Conservation (phyloP, 2,888 invertebrate species). For the Cetonia aurata region DNA sequence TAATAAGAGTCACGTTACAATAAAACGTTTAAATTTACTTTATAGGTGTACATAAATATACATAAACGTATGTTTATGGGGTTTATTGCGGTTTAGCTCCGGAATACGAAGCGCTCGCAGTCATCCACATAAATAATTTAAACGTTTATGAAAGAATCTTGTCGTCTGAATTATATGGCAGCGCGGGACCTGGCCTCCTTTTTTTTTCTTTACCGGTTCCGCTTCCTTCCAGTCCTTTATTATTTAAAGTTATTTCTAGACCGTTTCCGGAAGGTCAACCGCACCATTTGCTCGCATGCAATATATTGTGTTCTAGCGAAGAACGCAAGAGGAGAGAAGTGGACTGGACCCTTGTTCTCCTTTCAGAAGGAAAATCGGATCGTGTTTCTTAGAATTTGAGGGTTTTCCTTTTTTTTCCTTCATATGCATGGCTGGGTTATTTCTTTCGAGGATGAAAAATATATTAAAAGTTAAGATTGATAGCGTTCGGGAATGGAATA, state of each 20-base stretch:
- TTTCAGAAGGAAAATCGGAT: slow-evolving; percentile 2
- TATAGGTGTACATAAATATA: slow-evolving; percentile 37
- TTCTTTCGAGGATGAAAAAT: slow-evolving; percentile 21
- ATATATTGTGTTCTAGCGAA: slow-evolving; percentile 35
- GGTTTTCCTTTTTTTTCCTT: neutral
- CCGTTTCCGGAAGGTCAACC: slow-evolving; percentile 41
- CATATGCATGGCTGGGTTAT: neutral
- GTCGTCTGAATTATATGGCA: slow-evolving; percentile 40
- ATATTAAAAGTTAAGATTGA: slow-evolving; percentile 38
- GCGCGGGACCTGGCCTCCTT: slow-evolving; percentile 17
- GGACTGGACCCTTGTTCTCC: slow-evolving; percentile 4
- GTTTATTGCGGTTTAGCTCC: slow-evolving; percentile 35
- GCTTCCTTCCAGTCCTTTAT: slow-evolving; percentile 34
- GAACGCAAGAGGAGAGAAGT: slow-evolving; percentile 6
- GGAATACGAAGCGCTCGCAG: slow-evolving; percentile 38
- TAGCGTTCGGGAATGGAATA: neutral
- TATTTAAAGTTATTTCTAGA: slow-evolving; percentile 43
- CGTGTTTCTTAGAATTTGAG: slow-evolving; percentile 3
- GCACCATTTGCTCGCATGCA: slow-evolving; percentile 33
- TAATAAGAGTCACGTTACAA: slow-evolving; percentile 32
- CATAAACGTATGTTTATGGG: slow-evolving; percentile 35
- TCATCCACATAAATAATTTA: slow-evolving; percentile 42
- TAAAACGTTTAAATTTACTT: slow-evolving; percentile 37
- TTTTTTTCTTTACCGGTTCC: slow-evolving; percentile 19
- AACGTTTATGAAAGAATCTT: slow-evolving; percentile 43